Percentiles rank a stretch among this genome's conserved stretches.
These are phyloP conservation scores for Amblyopsis hoosieri DNA, from an alignment of 2,797 vertebrate species.

Conservation along the genomic window DNA sequence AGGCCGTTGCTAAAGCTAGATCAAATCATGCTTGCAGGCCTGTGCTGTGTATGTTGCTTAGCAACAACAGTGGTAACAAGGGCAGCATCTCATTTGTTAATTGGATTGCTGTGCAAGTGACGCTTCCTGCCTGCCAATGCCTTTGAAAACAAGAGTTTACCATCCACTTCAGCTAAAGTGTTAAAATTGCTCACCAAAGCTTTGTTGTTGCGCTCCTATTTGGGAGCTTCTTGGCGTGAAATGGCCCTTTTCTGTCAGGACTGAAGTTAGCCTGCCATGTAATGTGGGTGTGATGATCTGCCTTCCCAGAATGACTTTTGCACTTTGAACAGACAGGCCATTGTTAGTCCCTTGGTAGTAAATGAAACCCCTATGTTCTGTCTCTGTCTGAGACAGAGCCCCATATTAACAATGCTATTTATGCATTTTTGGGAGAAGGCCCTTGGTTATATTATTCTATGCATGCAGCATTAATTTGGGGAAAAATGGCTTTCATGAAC, in stretches of 20 bases:
- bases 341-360: neutral
- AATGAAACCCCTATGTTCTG: neutral
- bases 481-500: slow-evolving; percentile 24
- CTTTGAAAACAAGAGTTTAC: slow-evolving; percentile 37
- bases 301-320: slow-evolving; percentile 23
- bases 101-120: slow-evolving; percentile 65
- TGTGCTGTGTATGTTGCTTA: slow-evolving; percentile 60
- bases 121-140: slow-evolving; percentile 38
- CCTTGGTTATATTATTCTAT: neutral
- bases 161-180: neutral
- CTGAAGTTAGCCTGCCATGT: slow-evolving; percentile 45
- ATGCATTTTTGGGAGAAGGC: neutral
- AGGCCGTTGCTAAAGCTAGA: slow-evolving; percentile 50
- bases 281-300: slow-evolving; percentile 68
- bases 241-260: slow-evolving; percentile 13
- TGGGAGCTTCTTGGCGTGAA: slow-evolving; percentile 9
- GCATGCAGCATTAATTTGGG: slow-evolving; percentile 6
- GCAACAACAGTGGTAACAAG: slow-evolving; percentile 58
- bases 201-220: slow-evolving; percentile 18
- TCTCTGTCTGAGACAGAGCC: neutral
- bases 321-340: slow-evolving; percentile 3
- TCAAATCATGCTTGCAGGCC: slow-evolving; percentile 64
- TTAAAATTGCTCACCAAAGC: slow-evolving; percentile 20
- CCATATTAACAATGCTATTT: neutral
- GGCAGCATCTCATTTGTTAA: slow-evolving; percentile 72